Evolutionary conservation across 2,888 invertebrate species (phyloP).

Genomic region (Ophioninae sp.): DNA sequence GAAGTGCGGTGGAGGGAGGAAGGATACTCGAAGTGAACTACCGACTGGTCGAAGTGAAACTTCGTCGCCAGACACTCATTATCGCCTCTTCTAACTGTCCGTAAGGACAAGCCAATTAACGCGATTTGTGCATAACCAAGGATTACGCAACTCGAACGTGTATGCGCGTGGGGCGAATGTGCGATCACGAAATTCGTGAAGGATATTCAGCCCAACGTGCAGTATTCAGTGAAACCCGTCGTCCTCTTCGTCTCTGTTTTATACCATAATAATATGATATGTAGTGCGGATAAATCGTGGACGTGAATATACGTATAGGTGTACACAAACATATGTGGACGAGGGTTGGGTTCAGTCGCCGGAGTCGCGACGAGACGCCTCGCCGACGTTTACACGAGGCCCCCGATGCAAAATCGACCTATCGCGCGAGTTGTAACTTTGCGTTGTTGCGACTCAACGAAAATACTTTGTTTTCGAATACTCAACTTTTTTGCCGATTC

Average conservation of each 20-base stretch:
- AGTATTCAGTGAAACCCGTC: conserved; percentile 50
- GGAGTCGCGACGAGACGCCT: conserved; percentile 53
- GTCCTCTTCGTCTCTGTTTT: conserved; percentile 52
- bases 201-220: conserved; percentile 46
- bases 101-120: conserved; percentile 60
- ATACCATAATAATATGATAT: conserved; percentile 58
- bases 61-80: no score
- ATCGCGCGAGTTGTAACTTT: no score
- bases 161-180: conserved; percentile 13
- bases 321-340: conserved; percentile 13
- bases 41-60: background rate
- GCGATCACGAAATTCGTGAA: conserved; percentile 47
- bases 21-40: no score
- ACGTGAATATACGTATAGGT: conserved; percentile 25
- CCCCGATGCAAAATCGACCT: conserved; percentile 24
- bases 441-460: no score
- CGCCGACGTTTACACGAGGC: conserved; percentile 43
- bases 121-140: conserved; percentile 33
- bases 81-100: background rate
- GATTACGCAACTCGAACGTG: background rate
- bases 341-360: conserved; percentile 55
- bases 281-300: conserved; percentile 51
- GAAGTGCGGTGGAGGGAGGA: no score
- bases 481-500: no score
- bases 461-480: no score